These are phyloP conservation scores for Engystomops pustulosus DNA, from an alignment of 2,113 vertebrate genomes.

Conservation along the genomic window DNA sequence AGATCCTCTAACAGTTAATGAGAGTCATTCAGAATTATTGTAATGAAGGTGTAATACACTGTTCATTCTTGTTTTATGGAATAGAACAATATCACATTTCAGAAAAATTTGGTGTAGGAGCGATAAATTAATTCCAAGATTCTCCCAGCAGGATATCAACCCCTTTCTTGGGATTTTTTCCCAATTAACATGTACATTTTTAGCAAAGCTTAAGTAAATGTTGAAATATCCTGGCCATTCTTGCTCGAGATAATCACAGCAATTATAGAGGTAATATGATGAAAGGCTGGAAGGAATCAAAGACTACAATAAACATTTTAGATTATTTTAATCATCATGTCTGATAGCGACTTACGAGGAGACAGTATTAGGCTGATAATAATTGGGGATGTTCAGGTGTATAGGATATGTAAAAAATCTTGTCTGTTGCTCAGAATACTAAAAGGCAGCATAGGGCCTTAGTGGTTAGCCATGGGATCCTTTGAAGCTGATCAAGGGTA, in stretches of 20 bases:
- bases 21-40: background rate
- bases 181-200: conserved; percentile 18
- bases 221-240: conserved; percentile 31
- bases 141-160: conserved; percentile 14
- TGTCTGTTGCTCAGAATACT: background rate
- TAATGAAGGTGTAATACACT: background rate
- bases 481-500: background rate
- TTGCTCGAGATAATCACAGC: conserved; percentile 34
- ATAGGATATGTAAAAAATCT: background rate
- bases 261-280: conserved; percentile 28
- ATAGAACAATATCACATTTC: conserved; percentile 19
- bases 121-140: background rate
- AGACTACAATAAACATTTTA: conserved; percentile 20
- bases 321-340: background rate
- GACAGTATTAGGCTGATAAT: background rate
- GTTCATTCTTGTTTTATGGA: conserved; percentile 8
- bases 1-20: background rate
- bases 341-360: background rate
- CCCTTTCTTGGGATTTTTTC: background rate
- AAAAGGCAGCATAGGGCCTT: background rate
- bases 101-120: conserved; percentile 17
- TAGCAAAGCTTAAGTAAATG: conserved; percentile 43
- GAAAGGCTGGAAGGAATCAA: conserved; percentile 18
- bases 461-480: background rate
- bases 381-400: background rate